Conservation (phyloP, 2,888 invertebrate genomes). For the Chalcosyrphus nemorum region DNA sequence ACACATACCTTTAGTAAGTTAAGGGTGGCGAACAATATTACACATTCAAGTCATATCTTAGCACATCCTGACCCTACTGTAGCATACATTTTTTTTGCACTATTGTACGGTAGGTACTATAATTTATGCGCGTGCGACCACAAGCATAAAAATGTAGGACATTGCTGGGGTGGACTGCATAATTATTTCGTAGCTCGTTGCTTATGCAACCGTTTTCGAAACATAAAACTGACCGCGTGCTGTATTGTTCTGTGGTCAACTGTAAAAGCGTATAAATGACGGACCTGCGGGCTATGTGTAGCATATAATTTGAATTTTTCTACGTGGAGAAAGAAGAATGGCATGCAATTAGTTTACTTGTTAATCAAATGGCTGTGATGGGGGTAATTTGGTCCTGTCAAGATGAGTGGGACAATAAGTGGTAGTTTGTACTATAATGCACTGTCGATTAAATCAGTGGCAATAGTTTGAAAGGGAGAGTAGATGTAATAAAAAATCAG, state of each 20-base stretch:
- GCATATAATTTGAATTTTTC: neutral
- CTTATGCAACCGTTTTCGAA: neutral
- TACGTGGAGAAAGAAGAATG: neutral
- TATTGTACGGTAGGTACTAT: neutral
- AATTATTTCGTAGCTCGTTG: slow-evolving; percentile 8
- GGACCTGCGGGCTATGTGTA: slow-evolving; percentile 12
- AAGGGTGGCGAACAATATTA: slow-evolving; percentile 2
- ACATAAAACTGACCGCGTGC: slow-evolving; percentile 34
- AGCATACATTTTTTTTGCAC: neutral
- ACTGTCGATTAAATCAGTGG: too few species aligned
- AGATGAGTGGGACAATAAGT: neutral
- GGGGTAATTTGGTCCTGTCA: neutral
- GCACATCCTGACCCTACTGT: neutral
- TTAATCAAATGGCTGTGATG: neutral
- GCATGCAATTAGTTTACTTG: slow-evolving; percentile 13
- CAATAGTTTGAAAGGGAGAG: too few species aligned
- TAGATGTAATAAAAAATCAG: too few species aligned
- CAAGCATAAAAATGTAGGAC: slow-evolving; percentile 14
- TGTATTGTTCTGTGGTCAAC: slow-evolving; percentile 24
- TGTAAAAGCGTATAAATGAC: slow-evolving; percentile 17
- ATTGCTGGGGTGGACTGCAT: slow-evolving; percentile 38
- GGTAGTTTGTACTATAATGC: neutral
- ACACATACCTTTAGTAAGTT: too few species aligned
- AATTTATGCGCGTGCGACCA: slow-evolving; percentile 42
- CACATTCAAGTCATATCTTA: neutral